A percentile compares a stretch with the other conserved stretches of the same genome.
Conservation (phyloP, 1,140 invertebrate species). For the Carcinoscorpius rotundicauda region DNA sequence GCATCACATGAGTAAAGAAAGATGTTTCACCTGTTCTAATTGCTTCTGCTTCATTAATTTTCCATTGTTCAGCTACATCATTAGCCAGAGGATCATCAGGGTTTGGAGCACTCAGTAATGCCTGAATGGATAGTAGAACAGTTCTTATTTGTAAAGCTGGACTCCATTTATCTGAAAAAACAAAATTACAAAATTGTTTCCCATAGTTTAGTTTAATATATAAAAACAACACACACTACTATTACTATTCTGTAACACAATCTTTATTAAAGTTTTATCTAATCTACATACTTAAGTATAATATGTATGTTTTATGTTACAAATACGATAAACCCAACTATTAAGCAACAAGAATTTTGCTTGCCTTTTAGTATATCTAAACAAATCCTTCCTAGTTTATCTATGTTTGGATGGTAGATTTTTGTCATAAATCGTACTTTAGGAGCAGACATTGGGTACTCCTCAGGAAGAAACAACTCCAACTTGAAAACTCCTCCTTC, state of each 20-base stretch:
- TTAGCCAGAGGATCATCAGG: conserved; percentile 97
- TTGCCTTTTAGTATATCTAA: conserved; percentile 76
- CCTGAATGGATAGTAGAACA: conserved; percentile 92
- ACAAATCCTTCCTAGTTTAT: conserved; percentile 65
- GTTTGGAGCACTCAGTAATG: conserved; percentile 90
- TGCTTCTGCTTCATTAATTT: conserved; percentile 88
- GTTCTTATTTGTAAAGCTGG: conserved; percentile 95
- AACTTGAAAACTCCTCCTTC: conserved; percentile 62
- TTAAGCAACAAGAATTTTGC: conserved; percentile 5
- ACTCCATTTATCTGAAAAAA: conserved; percentile 70
- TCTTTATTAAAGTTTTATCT: too few species aligned
- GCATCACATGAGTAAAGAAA: too few species aligned
- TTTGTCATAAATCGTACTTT: conserved; percentile 70
- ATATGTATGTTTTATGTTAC: too few species aligned
- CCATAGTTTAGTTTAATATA: too few species aligned
- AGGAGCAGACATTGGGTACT: conserved; percentile 68
- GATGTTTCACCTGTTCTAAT: conserved; percentile 51
- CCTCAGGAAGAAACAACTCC: conserved; percentile 66
- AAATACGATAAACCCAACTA: too few species aligned
- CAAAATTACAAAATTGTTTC: too few species aligned
- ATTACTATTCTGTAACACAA: too few species aligned
- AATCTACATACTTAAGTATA: too few species aligned
- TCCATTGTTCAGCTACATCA: conserved; percentile 96
- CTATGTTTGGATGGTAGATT: conserved; percentile 73
- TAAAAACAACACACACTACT: too few species aligned